Base-by-base conservation (phyloP, 2,888 invertebrate species). In the Zaprionus obscuricornis region DNA sequence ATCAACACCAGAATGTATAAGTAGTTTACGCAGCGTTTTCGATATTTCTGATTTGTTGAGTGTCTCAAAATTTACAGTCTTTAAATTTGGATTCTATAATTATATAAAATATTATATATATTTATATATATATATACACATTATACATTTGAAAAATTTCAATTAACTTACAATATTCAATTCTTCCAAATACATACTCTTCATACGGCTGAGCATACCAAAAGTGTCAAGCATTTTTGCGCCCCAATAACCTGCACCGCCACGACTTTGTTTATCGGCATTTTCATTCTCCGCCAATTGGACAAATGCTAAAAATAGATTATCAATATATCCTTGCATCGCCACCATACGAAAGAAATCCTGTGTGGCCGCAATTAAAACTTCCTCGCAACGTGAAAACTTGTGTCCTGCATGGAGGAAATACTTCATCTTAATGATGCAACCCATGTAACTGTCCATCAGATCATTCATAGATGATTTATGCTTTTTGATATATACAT, bases 201-300 rank as follows among this genome's bases (percentile, higher is more conserved):
- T 90, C 62, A 90, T 89, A 22, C 81, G 75, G 1, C 76, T 77
- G 7, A 89, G 86, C 16, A 87, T 87, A 4, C 68, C 65, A 50
- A 89, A 89, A 0, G 89, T 88, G 1, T 76, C 24, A 0, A 85
- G 56, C 49, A 90, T 84, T 55, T 89, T 78, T 8, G 67, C 55
- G 1, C 88, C 89, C 90, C 90, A 90, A 62, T 89, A 90, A n/a
- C 82, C 75, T 1, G 89, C 87, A 1, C 89, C 88, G 8, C 58
- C 49, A 0, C 90, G 82, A 2, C 62, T 72, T 0, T 16, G 20
- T 1, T 45, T 29, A 8, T 63, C 54, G 3, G 69, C 75, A 42
- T 78, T 74, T 1, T 55, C 33, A 60, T 87, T 87, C 58, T 90
- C 90, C 0, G 84, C 65, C 22, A 89, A 55, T n/a, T 73, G 74